phyloP scores from a whole-genome alignment of 2,113 vertebrate genomes.

The Phaetusa simplex region DNA sequence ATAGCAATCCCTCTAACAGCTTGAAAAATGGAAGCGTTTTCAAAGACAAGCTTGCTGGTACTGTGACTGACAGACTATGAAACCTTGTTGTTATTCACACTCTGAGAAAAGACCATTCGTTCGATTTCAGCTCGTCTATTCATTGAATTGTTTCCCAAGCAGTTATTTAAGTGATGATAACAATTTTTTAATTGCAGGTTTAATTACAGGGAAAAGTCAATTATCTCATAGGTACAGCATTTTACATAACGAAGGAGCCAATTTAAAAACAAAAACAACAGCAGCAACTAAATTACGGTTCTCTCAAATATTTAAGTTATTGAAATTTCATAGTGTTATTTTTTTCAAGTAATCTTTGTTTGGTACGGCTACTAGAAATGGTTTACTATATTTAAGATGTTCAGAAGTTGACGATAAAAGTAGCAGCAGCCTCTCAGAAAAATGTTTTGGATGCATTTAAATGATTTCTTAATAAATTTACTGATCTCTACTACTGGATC shows the following conservation, averaged over 20 bases:
- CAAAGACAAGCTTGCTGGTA: constrained; percentile 62
- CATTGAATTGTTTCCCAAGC: constrained; percentile 48
- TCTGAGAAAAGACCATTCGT: constrained; percentile 42
- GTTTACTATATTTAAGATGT: background rate
- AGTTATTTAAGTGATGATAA: constrained; percentile 30
- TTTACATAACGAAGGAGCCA: background rate
- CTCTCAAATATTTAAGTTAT: constrained; percentile 12
- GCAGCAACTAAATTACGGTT: background rate
- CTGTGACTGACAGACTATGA: constrained; percentile 62
- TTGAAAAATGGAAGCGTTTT: constrained; percentile 72
- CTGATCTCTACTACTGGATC: background rate
- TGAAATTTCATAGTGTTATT: background rate
- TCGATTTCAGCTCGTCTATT: constrained; percentile 54
- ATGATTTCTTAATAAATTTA: background rate
- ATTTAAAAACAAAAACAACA: background rate
- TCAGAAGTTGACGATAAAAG: background rate
- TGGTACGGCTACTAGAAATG: background rate
- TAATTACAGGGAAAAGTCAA: constrained; percentile 52
- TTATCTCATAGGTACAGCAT: background rate
- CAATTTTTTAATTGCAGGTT: constrained; percentile 27
- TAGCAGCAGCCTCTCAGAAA: background rate
- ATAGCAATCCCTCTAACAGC: constrained; percentile 68
- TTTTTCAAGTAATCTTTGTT: background rate
- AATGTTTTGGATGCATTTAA: background rate
- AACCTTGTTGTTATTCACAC: constrained; percentile 63